These are phyloP conservation scores for Hirundo rustica DNA, from an alignment of 2,797 vertebrate genomes.

Conservation along the genomic window DNA sequence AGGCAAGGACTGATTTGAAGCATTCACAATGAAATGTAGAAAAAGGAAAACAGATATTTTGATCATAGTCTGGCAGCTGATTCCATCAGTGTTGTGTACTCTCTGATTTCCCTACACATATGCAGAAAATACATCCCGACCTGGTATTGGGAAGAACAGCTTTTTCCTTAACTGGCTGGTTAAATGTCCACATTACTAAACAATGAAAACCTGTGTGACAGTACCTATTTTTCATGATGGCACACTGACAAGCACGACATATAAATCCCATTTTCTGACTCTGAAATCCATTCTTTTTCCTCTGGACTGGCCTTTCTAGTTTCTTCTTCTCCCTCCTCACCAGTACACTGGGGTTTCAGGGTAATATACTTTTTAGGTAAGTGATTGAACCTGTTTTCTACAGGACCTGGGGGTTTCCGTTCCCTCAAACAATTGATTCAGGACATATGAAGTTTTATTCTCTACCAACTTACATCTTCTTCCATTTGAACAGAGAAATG, in stretches of 20 bases:
- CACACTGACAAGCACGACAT: neutral
- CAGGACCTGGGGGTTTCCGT: neutral
- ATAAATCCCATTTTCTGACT: neutral
- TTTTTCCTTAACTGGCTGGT: neutral
- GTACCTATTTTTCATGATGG: neutral
- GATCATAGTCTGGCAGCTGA: neutral
- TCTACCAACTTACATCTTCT: neutral
- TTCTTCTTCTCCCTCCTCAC: neutral
- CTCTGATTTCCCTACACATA: neutral
- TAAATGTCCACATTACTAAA: neutral
- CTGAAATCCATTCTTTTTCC: neutral
- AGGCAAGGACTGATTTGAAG: neutral
- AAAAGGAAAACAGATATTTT: neutral
- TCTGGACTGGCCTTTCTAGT: neutral
- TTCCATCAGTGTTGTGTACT: neutral
- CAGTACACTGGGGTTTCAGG: neutral
- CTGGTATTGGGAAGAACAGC: neutral
- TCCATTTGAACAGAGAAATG: neutral
- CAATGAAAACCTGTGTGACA: neutral
- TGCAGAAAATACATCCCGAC: neutral
- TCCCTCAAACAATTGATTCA: neutral
- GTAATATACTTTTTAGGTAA: neutral
- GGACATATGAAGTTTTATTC: neutral
- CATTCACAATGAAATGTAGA: neutral
- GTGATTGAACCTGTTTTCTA: neutral